Base-by-base conservation (phyloP, 2,113 vertebrate species). In the human (Homo sapiens) region DNA sequence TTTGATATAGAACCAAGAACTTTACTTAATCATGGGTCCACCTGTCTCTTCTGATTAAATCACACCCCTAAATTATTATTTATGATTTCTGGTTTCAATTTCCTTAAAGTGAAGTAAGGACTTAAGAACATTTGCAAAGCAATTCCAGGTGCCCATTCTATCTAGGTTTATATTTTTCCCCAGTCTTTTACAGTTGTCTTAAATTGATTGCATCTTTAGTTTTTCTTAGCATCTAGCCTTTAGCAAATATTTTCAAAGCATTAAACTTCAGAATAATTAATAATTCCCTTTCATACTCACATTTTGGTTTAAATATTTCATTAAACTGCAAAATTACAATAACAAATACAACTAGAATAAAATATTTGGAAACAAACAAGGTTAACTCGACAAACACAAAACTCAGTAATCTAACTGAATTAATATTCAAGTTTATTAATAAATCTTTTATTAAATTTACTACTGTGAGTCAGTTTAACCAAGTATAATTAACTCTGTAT, bases 331-430 rank as follows among this genome's bases (percentile, higher is more conserved):
- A 95, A 89, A 92, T 76, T 76, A 48, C 38, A 64, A 1, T 38
- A 84, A 61, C 18, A 64, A 84, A 20, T 64, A 86, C 17, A 78
- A 57, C 12, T 45, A 66, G 80, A 92, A 95, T 86, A 35, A 55
- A 91, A 68, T n/a, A 18, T 89, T 82, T 90, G 11, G 32, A 93
- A 96, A 95, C 38, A 93, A 96, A 95, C 38, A 78, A 82, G 43
- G 76, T 89, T 90, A 73, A 86, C 45, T 94, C n/a, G 14, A 59
- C 20, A 61, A 86, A 83, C 27, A 52, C 23, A 73, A 93, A 90
- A 64, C 70, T 76, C 73, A 61, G 32, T 57, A n/a, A 73, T 30
- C 40, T 82, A 93, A 76, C 16, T 66, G 90, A 94, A 90, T 73
- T 93, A 68, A 48, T 17, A 64, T 30, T 89, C 32, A 35, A 45